Evolutionary conservation across 2,888 invertebrate genomes (phyloP), one percentile per base, ranked within the genome.

Genomic region (Frankliniella intonsa): DNA sequence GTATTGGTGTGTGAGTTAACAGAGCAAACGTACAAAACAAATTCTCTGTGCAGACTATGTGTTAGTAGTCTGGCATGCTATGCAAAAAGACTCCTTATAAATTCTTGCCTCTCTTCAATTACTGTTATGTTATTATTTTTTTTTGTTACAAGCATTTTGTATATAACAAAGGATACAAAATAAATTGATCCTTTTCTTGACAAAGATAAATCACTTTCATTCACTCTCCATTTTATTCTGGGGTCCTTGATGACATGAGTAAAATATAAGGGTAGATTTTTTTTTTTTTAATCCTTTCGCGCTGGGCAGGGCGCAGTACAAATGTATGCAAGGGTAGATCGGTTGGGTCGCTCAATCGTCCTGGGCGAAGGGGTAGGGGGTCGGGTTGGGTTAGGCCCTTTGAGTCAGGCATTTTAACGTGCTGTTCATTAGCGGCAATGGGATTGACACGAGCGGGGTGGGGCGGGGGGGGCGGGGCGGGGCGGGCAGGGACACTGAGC

Each of bases 91-190:
- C 69, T 76, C 69, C 62, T 62, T 62, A 76, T 76, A 76, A 76
- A 25, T 76, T 76, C 69, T 76, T 76, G 69, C 69, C 69, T 76
- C 69, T 76, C 69, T 76, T 76, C 25, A 25, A 76, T 76, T 76
- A 76, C 69, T 76, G 69, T 76, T 76, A 76, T 76, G 69, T 76
- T 76, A 76, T 55, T 55, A 55, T 76, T 76, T 76, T 76, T 69
- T 76, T 76, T 76, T 76, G 69, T 76, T 76, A 76, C 69, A 76
- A 76, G 69, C 69, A 76, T 76, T 76, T 76, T 76, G 69, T 76
- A 76, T 76, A 76, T 76, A 76, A 76, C 25, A 25, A 76, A 76
- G 69, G 69, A 76, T 14, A 62, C 69, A 76, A 76, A 76, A 25
- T 76, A 76, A 76, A 76, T 76, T 76, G 69, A 12, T 76, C 69